Percentiles rank a stretch among this genome's conserved stretches.
Conservation (phyloP, 2,113 vertebrate species). For the Meles meles region DNA sequence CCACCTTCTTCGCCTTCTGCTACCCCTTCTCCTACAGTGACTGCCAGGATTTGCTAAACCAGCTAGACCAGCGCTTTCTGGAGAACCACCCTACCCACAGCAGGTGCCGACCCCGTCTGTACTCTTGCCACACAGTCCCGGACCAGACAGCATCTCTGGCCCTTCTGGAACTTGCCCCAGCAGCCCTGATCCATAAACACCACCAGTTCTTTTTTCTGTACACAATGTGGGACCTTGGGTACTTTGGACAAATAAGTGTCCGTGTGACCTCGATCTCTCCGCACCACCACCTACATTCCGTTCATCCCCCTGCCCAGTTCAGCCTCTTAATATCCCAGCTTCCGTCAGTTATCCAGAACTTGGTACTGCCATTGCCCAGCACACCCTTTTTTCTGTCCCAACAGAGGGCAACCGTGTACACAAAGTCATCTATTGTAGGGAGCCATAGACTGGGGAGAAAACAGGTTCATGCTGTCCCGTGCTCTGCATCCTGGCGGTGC, state of each 20-base stretch:
- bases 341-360: not conserved
- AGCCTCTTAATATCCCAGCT: not conserved
- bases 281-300: not conserved
- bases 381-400: not conserved
- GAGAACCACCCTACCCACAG: constrained; percentile 84
- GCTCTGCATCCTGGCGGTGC: not conserved
- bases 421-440: not conserved
- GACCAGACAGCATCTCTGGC: not conserved
- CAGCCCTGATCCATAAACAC: not conserved
- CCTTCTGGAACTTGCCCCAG: not conserved
- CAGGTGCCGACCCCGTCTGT: constrained; percentile 82
- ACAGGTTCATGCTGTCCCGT: not conserved
- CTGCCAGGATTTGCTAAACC: constrained; percentile 93
- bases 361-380: not conserved
- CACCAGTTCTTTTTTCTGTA: not conserved
- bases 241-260: not conserved
- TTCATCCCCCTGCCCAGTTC: not conserved
- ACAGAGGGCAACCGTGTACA: not conserved
- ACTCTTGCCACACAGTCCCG: not conserved
- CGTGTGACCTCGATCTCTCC: constrained; percentile 8
- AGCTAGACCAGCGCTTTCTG: constrained; percentile 88
- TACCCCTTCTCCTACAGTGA: constrained; percentile 96
- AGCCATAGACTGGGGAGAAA: not conserved
- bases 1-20: constrained; percentile 97
- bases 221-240: not conserved